phyloP scores from a whole-genome alignment of 2,797 vertebrate genomes.

The Diplodus puntazzo region DNA sequence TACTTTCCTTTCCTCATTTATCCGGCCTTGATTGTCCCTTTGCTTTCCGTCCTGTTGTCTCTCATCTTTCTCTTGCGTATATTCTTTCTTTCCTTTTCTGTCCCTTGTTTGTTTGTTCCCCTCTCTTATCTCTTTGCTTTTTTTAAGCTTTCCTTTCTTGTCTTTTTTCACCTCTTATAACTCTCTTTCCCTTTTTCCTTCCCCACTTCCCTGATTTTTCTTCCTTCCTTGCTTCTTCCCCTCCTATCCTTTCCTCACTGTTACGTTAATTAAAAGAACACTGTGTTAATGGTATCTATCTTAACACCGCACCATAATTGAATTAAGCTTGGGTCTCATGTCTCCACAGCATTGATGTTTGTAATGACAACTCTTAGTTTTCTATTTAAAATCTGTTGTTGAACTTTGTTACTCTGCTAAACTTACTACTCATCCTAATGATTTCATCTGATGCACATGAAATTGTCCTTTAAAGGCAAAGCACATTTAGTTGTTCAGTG shows the following conservation, averaged over 20 bases:
- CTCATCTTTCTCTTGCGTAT: not conserved
- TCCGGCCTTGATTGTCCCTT: not conserved
- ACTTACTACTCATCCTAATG: constrained; percentile 12
- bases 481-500: constrained; percentile 37
- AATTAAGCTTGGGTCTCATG: constrained; percentile 14
- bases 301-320: constrained; percentile 7
- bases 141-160: not conserved
- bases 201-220: not conserved
- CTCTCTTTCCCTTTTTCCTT: not conserved
- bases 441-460: constrained; percentile 10
- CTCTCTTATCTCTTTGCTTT: not conserved
- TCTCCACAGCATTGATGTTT: not conserved
- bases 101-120: not conserved
- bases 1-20: constrained; percentile 3
- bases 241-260: not conserved
- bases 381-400: constrained; percentile 15
- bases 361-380: constrained; percentile 33
- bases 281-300: not conserved
- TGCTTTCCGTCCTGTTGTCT: not conserved
- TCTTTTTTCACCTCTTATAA: not conserved
- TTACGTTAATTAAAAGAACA: constrained; percentile 24
- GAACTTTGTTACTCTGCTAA: constrained; percentile 12
- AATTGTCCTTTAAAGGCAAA: constrained; percentile 50
- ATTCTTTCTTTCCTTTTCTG: not conserved
- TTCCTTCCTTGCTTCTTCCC: not conserved